A percentile compares a stretch with the other conserved stretches of the same genome.
Evolutionary conservation across 2,113 vertebrate genomes (phyloP).

Genomic region (Pseudopodoces humilis): DNA sequence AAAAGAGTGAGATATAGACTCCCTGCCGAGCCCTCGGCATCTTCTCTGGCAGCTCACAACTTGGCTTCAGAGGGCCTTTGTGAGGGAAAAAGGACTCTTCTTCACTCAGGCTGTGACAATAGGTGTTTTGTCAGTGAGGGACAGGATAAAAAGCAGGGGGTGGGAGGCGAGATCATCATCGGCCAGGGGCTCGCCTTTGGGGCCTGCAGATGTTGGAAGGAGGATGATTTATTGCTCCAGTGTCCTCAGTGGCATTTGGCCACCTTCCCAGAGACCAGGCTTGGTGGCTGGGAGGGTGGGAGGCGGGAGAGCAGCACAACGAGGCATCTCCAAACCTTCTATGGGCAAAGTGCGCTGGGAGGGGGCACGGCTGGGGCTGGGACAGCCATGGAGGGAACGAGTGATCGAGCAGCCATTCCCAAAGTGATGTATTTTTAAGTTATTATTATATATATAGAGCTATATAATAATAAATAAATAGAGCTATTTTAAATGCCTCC

Average conservation of each 20-base stretch:
- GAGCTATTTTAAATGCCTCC: too few species aligned
- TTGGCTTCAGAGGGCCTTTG: slow-evolving; percentile 92
- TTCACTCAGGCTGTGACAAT: slow-evolving; percentile 89
- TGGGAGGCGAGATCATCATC: slow-evolving; percentile 78
- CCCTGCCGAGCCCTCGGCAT: slow-evolving; percentile 86
- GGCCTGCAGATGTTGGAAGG: slow-evolving; percentile 88
- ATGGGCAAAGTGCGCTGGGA: slow-evolving; percentile 70
- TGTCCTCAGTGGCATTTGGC: slow-evolving; percentile 93
- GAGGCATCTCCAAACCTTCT: slow-evolving; percentile 82
- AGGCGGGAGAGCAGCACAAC: slow-evolving; percentile 69
- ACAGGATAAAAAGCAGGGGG: slow-evolving; percentile 74
- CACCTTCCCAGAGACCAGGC: slow-evolving; percentile 86
- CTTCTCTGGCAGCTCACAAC: slow-evolving; percentile 86
- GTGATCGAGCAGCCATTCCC: accelerated
- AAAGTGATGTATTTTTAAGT: accelerated
- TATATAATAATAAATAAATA: background rate
- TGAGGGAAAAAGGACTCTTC: slow-evolving; percentile 88
- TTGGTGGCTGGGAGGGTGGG: slow-evolving; percentile 67
- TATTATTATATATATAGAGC: too few species aligned
- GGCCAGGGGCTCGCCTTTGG: slow-evolving; percentile 82
- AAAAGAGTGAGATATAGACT: slow-evolving; percentile 76
- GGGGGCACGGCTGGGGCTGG: background rate
- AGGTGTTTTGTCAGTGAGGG: slow-evolving; percentile 89
- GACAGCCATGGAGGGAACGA: accelerated
- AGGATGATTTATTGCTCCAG: slow-evolving; percentile 91